Base-by-base conservation (phyloP, 2,888 invertebrate genomes). In the Poecilus cupreus region DNA sequence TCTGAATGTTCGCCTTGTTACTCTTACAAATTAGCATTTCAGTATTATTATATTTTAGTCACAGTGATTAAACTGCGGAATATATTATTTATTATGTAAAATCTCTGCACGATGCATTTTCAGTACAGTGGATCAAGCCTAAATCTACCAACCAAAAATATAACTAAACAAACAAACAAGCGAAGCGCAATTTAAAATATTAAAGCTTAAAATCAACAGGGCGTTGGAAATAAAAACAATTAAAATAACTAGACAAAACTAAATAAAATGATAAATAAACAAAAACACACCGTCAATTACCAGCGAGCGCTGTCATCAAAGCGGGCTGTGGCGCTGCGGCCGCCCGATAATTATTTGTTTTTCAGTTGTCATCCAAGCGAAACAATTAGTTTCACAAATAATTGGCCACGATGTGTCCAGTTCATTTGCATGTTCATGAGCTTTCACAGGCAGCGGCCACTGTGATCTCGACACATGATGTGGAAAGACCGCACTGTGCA, bases 321-420 rank as follows among this genome's bases (percentile, higher is more conserved):
- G 54, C 60, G 18, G 1, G 68, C 68, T 43, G 64, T 18, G 68
- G 43, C 22, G 68, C 68, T 43, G 64, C 11, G 68, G 43, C 22
- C 16, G 20, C 26, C 24, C 39, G 49, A 26, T 68, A 68, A 78
- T 78, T 79, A 79, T 77, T 77, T 79, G 78, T 79, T 79, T 79
- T 79, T 79, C 78, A 68, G 43, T 79, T 46, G 78, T 68, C 64
- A 68, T 18, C 64, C 16, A 43, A 64, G 64, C 68, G 78, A 79
- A 79, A 79, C 78, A 79, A 79, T 79, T 79, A 79, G 68, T 46
- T 79, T 68, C 64, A 60, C 43, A 43, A 79, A 46, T 79, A 79
- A 79, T 79, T 79, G 60, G 64, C 49, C 78, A 20, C 78, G 68
- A 79, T 79, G 78, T 46, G 32, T 46, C 37, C 20, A 37, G 64